phyloP scores from a whole-genome alignment of 2,113 vertebrate species.

The Nematolebias whitei region DNA sequence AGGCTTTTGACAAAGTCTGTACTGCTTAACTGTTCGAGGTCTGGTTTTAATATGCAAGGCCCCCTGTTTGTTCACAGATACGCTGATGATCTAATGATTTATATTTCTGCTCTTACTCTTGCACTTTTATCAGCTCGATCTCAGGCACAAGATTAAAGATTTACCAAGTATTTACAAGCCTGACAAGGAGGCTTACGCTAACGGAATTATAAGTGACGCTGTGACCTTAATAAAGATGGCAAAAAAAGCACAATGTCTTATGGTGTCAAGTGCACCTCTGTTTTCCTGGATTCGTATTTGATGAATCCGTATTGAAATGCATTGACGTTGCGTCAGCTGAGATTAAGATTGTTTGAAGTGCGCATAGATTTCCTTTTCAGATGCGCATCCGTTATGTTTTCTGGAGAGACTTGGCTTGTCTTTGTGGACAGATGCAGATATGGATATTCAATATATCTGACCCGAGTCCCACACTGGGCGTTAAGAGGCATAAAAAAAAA shows the following conservation, averaged over 20 bases:
- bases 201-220: slow-evolving; percentile 50
- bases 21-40: slow-evolving; percentile 44
- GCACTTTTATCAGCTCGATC: slow-evolving; percentile 53
- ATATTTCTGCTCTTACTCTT: slow-evolving; percentile 31
- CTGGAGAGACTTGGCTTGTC: slow-evolving; percentile 55
- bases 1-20: slow-evolving; percentile 40
- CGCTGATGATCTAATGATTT: slow-evolving; percentile 59
- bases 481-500: slow-evolving; percentile 66
- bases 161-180: slow-evolving; percentile 68
- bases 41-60: slow-evolving; percentile 53
- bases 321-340: slow-evolving; percentile 62
- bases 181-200: slow-evolving; percentile 36
- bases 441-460: slow-evolving; percentile 74
- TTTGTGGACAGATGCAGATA: slow-evolving; percentile 60
- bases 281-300: slow-evolving; percentile 48
- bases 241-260: slow-evolving; percentile 36
- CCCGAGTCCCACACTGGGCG: slow-evolving; percentile 49
- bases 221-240: slow-evolving; percentile 54
- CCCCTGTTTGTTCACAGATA: slow-evolving; percentile 22
- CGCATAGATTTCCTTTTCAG: slow-evolving; percentile 72
- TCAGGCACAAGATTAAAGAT: slow-evolving; percentile 64
- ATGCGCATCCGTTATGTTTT: slow-evolving; percentile 58
- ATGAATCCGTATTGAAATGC: slow-evolving; percentile 72
- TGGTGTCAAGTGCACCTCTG: slow-evolving; percentile 41
- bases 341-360: slow-evolving; percentile 79